Evolutionary conservation across 2,888 invertebrate genomes (phyloP), one percentile per base, ranked within the genome.

Genomic region (Lissonota sp.): DNA sequence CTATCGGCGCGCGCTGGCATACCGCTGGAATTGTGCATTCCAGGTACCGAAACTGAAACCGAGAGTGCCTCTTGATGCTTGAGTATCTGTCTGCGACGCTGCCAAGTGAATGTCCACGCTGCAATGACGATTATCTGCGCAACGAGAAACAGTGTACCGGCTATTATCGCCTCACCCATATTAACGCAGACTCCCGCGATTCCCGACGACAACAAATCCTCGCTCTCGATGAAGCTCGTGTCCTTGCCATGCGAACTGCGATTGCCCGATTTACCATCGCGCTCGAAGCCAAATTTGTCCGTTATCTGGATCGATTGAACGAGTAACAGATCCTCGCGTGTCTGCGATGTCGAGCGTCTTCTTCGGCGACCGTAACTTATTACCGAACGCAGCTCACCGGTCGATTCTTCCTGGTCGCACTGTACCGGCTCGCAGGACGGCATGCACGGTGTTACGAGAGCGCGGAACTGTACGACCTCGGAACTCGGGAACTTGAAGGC

Each of bases 401-500:
- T 96, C 67, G 96, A 95, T 88, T 97, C 97, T 88, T 96, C 95
- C 87, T 96, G 95, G 88, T 97, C 97, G 92, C 98, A 98, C 90
- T 97, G 97, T 7, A 98, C 97, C 6, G 98, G 98, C 91, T 98
- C 97, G 93, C 98, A 98, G 57, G 96, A 95, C 37, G 98, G 98
- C 96, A 98, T 96, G 92, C 98, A 98, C 0, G 98, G 98, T 2
- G 98, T 98, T 51, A 98, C 98, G 89, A 98, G 93, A n/a, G 98
- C 98, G 83, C 98, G 95, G 95, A 98, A 98, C 92, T 98, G 98
- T 1, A 98, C 98, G 60, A 98, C 96, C 92, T 98, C 98, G 10
- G 98, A 98, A 66, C 98, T 98, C 57, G 98, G 98, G 94, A 98
- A 98, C 93, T 98, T 98, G 95, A 98, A 98, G 49, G 98, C 98